Evolutionary conservation across 2,113 vertebrate species (phyloP).

Genomic region (Forbesichthys papilliferus): DNA sequence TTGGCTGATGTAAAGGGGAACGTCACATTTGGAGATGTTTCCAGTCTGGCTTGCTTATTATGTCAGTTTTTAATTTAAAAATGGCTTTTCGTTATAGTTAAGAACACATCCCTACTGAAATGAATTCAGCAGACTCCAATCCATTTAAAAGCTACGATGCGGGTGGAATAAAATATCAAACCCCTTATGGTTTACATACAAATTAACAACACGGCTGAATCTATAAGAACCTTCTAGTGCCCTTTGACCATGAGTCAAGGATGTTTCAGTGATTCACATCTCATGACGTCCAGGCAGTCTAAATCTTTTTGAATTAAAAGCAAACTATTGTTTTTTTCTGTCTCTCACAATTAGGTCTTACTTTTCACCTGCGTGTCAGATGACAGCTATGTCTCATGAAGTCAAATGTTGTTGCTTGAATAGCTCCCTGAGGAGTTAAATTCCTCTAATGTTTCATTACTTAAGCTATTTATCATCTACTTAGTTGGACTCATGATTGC

Average conservation of each 20-base stretch:
- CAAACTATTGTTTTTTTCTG: not conserved
- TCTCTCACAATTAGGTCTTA: not conserved
- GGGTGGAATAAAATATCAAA: too few relatives aligned
- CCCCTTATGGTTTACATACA: too few relatives aligned
- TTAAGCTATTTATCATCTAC: not conserved
- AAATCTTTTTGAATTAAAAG: not conserved
- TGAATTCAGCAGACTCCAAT: too few relatives aligned
- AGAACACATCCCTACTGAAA: too few relatives aligned
- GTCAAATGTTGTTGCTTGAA: not conserved
- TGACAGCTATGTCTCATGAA: not conserved
- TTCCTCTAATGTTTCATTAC: not conserved
- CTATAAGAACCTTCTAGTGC: not conserved
- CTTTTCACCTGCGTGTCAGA: not conserved
- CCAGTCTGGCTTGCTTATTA: not conserved
- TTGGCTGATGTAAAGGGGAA: not conserved
- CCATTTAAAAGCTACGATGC: too few relatives aligned
- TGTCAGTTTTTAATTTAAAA: not conserved
- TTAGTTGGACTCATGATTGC: not conserved
- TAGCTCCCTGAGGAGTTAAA: not conserved
- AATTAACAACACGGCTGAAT: not conserved
- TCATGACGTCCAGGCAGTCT: not conserved
- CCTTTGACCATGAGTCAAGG: not conserved
- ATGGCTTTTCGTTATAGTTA: not conserved
- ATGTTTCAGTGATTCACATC: not conserved
- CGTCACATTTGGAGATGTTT: not conserved